Evolutionary conservation across 2,797 vertebrate genomes (phyloP).

Genomic region (Schizopygopsis malacanthus): DNA sequence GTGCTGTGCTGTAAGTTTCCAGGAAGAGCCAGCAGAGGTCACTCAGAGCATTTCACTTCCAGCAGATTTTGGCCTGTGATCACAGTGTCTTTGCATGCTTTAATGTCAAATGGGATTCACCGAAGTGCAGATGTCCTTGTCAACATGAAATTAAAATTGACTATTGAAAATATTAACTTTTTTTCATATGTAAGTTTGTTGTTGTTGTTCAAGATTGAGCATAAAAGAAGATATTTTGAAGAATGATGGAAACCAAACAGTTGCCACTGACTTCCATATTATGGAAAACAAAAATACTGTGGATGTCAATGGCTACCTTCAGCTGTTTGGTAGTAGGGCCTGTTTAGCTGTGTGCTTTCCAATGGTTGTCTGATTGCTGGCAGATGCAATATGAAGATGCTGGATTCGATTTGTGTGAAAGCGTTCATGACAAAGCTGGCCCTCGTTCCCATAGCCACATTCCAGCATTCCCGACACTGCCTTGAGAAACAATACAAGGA

Average conservation of each 20-base stretch:
- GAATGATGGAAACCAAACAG: neutral
- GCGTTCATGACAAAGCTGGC: neutral
- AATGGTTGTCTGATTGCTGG: neutral
- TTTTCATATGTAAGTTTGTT: neutral
- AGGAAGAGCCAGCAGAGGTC: neutral
- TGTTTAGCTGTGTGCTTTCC: neutral
- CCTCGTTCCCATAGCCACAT: slow-evolving; percentile 30
- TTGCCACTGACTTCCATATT: neutral
- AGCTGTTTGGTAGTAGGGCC: neutral
- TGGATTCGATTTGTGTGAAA: neutral
- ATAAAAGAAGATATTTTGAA: neutral
- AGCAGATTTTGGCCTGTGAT: neutral
- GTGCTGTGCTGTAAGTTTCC: neutral
- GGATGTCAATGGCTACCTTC: neutral
- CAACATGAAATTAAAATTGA: neutral
- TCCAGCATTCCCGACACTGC: slow-evolving; percentile 28
- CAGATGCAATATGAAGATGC: no score
- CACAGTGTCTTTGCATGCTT: neutral
- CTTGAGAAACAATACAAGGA: slow-evolving; percentile 54
- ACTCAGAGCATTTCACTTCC: neutral
- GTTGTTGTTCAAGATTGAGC: neutral
- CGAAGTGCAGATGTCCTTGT: neutral
- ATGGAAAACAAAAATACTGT: neutral
- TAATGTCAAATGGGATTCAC: neutral
- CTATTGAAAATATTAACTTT: neutral